Percentiles rank a stretch among this genome's conserved stretches.
Evolutionary conservation across 2,797 vertebrate species (phyloP).

Genomic region (Denticeps clupeoides): DNA sequence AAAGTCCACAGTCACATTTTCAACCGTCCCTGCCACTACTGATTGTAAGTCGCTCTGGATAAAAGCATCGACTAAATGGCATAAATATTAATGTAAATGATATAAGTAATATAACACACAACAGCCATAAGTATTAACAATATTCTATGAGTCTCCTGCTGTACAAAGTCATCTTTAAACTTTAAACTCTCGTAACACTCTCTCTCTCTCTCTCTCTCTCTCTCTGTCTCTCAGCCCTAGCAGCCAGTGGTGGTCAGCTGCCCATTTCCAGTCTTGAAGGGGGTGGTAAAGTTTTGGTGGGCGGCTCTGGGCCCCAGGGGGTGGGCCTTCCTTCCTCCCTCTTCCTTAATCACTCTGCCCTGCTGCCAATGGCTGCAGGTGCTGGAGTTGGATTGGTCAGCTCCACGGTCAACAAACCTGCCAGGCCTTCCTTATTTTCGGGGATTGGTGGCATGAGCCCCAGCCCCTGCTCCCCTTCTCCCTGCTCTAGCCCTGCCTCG

Average conservation of each 20-base stretch:
- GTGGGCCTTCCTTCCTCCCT: slow-evolving; percentile 72
- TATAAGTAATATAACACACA: too few species aligned
- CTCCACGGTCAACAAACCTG: slow-evolving; percentile 64
- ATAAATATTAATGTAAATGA: too few species aligned
- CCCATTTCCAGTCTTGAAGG: slow-evolving; percentile 89
- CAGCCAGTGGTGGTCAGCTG: slow-evolving; percentile 90
- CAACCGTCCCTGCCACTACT: too few species aligned
- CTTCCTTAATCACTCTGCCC: slow-evolving; percentile 81
- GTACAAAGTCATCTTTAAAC: too few species aligned
- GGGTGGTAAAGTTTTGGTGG: slow-evolving; percentile 72
- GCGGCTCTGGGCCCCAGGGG: slow-evolving; percentile 58
- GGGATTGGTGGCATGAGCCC: slow-evolving; percentile 63
- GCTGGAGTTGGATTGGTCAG: slow-evolving; percentile 65
- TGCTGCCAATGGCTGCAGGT: slow-evolving; percentile 72
- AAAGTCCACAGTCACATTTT: too few species aligned
- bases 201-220: not conserved
- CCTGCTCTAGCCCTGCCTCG: slow-evolving; percentile 64
- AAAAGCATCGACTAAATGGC: too few species aligned
- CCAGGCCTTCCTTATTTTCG: slow-evolving; percentile 65
- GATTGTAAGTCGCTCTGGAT: too few species aligned
- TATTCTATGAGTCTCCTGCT: too few species aligned
- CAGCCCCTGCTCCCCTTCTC: slow-evolving; percentile 67
- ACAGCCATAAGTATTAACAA: too few species aligned
- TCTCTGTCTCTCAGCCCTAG: slow-evolving; percentile 61
- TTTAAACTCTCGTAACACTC: slow-evolving; percentile 14